These are phyloP conservation scores for Thelaira solivaga DNA, from an alignment of 2,888 invertebrate species.

Conservation along the genomic window DNA sequence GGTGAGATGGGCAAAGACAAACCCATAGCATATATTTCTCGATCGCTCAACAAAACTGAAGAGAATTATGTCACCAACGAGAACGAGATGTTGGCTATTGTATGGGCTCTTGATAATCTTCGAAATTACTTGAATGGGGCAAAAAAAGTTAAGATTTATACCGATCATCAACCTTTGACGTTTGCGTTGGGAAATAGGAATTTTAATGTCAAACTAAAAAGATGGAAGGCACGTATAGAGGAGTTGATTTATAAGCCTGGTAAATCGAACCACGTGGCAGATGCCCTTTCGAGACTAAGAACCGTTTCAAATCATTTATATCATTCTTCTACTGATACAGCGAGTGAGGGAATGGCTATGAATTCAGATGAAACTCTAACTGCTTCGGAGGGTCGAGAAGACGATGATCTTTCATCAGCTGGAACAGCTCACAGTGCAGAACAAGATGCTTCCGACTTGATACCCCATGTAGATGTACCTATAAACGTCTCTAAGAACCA, in stretches of 20 bases:
- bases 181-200: background rate
- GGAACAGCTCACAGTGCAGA: background rate
- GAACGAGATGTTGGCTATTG: too few relatives aligned
- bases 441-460: background rate
- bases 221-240: background rate
- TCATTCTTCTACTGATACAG: background rate
- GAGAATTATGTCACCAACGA: too few relatives aligned
- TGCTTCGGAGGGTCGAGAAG: background rate
- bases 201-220: background rate
- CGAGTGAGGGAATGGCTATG: background rate
- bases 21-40: background rate
- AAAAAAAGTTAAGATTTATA: background rate
- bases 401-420: background rate
- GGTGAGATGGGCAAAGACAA: too few relatives aligned
- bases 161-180: background rate
- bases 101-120: too few relatives aligned
- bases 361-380: background rate
- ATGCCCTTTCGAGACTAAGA: background rate
- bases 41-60: too few relatives aligned
- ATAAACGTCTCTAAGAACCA: background rate
- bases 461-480: background rate
- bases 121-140: background rate
- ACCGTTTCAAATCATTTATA: background rate
- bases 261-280: background rate
- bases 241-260: slow-evolving; percentile 11